A percentile compares a stretch with the other conserved stretches of the same genome.
These are phyloP conservation scores for Corvus cornix DNA, from an alignment of 2,113 vertebrate species.

Conservation along the genomic window DNA sequence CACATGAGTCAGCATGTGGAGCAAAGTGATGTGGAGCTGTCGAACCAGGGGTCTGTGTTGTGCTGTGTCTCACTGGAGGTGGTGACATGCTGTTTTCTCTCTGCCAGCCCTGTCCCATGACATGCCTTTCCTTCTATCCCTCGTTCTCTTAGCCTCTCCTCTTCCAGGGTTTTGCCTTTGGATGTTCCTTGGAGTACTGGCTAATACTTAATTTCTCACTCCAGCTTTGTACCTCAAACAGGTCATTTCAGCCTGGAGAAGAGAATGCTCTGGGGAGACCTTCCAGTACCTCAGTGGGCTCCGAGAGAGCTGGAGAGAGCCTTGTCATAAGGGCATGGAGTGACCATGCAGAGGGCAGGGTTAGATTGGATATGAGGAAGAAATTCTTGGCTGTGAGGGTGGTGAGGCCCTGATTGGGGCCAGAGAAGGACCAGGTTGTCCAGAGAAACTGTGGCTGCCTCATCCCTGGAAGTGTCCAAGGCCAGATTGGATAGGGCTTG, in stretches of 20 bases:
- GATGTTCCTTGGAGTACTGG: background rate
- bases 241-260: background rate
- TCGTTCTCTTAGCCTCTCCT: background rate
- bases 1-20: fast-evolving
- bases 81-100: fast-evolving
- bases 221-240: background rate
- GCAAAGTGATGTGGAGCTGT: background rate
- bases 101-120: background rate
- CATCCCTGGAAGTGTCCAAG: background rate
- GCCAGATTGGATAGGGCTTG: background rate
- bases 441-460: background rate
- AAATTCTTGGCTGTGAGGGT: background rate
- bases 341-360: background rate
- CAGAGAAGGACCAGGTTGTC: background rate
- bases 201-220: background rate
- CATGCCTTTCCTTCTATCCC: background rate
- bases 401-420: background rate
- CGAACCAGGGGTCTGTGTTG: too few relatives aligned
- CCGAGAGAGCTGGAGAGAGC: background rate
- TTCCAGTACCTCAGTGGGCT: background rate
- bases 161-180: background rate
- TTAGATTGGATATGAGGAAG: background rate
- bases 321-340: background rate
- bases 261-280: background rate
- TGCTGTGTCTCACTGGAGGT: background rate